Evolutionary conservation across 2,888 invertebrate genomes (phyloP).

Genomic region (Hetaerina titia): DNA sequence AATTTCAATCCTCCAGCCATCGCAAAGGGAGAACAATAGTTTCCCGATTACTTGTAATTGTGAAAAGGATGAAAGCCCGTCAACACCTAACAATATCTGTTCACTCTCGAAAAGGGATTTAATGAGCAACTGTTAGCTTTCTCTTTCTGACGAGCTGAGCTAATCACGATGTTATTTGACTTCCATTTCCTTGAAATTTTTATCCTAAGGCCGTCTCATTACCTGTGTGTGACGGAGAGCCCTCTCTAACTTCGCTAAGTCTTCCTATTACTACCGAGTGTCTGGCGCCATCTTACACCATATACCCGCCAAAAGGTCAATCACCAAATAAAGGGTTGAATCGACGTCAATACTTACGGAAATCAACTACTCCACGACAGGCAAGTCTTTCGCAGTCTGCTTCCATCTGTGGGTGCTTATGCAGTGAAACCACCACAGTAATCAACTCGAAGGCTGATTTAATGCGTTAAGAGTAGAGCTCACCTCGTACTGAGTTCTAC

Average conservation of each 20-base stretch:
- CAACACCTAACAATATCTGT: neutral
- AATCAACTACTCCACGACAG: neutral
- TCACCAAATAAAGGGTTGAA: neutral
- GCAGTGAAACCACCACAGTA: neutral
- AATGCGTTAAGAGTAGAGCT: no score
- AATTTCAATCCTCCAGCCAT: neutral
- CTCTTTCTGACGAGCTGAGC: neutral
- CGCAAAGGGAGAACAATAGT: neutral
- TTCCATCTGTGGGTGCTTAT: neutral
- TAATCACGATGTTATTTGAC: neutral
- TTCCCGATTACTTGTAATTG: neutral
- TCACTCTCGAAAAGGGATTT: neutral
- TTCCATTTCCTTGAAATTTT: constrained; percentile 11
- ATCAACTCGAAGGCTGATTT: neutral
- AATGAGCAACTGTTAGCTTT: neutral
- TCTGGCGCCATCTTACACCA: neutral
- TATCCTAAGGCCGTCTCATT: constrained; percentile 5
- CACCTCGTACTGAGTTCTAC: no score
- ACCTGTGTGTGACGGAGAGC: neutral
- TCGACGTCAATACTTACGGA: neutral
- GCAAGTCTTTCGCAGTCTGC: neutral
- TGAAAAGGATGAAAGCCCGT: neutral
- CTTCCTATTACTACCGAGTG: neutral
- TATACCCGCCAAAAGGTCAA: neutral
- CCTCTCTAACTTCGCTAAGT: neutral